Conservation (phyloP, 2,888 invertebrate species). For the Stenotaenia linearis region DNA sequence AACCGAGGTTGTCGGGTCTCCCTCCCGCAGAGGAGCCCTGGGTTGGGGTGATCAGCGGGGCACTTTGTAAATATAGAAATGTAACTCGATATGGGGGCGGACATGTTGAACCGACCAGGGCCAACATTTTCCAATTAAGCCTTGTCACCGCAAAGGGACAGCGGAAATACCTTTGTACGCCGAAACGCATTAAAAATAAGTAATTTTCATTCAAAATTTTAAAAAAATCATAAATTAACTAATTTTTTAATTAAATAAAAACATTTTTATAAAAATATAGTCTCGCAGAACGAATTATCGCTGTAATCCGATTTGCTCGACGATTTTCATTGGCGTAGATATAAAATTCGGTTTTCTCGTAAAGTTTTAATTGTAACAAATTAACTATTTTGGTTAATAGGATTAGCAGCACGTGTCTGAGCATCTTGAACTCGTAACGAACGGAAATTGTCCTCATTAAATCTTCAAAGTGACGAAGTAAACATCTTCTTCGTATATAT, state of each 20-base stretch:
- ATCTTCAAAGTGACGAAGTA: slow-evolving; percentile 2
- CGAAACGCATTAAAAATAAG: too few species aligned
- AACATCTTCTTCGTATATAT: not conserved
- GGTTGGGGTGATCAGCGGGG: slow-evolving; percentile 2
- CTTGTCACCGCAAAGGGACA: not conserved
- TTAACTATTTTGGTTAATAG: not conserved
- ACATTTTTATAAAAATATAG: too few species aligned
- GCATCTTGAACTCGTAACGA: not conserved
- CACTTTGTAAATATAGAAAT: slow-evolving; percentile 9
- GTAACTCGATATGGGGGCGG: not conserved
- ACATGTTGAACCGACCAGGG: not conserved
- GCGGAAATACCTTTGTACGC: not conserved
- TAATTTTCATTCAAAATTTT: too few species aligned
- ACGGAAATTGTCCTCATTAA: not conserved
- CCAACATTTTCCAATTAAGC: slow-evolving; percentile 9
- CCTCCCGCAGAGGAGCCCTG: not conserved
- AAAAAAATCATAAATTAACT: too few species aligned
- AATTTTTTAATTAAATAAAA: too few species aligned
- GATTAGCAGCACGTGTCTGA: not conserved
- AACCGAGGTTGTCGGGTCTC: not conserved
- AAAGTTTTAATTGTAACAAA: not conserved
- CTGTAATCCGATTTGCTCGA: too few species aligned
- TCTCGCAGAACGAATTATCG: too few species aligned
- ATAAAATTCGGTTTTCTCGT: not conserved
- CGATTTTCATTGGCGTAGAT: too few species aligned